Evolutionary conservation across 1,140 invertebrate species (phyloP), one percentile per base, ranked within the genome.

Genomic region (Cyrtorhinus lividipennis): DNA sequence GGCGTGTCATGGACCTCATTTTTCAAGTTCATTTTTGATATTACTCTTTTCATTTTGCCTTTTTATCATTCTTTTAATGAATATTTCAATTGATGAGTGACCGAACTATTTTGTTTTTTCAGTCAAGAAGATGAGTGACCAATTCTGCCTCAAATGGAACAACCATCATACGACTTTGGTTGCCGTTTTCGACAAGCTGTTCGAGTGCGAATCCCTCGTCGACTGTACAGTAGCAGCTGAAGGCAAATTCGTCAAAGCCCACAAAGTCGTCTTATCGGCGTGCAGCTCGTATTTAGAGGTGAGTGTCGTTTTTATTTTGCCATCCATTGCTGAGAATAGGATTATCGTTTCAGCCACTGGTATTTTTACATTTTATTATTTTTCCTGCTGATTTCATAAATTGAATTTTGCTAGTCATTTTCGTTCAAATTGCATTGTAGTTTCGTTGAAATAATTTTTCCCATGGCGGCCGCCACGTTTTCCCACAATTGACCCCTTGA

Each of bases 121-220:
- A 64, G 74, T 73, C 71, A n/a, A n/a, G n/a, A n/a, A n/a, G n/a
- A 72, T 70, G 62, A 69, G 71, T 56, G 73, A 75, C 62, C 79
- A 80, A 71, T 80, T 79, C 70, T 80, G 78, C 71, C 71, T 80
- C 48, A 73, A 78, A 67, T 80, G 79, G 79, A 79, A 80, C 69
- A 79, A 79, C 68, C 79, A 80, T 69, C 77, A 78, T 67, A 72
- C 71, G 23, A 80, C 79, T 24, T 71, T 81, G 66, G 70, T 79
- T 46, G 74, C 75, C 59, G 76, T 78, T 18, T 79, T 81, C 67
- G 77, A 79, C 63, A 71, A 71, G 38, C 68, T 81, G 25, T 68
- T 79, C 27, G 73, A 74, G 45, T 74, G 73, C 63, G 78, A 78
- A 65, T 71, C 72, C 30, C 69, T 81, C 62, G 77, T 80, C 13